Evolutionary conservation across 35 echinoderm and acorn worm genomes (phyloP).

Genomic region (Amphiura filiformis): DNA sequence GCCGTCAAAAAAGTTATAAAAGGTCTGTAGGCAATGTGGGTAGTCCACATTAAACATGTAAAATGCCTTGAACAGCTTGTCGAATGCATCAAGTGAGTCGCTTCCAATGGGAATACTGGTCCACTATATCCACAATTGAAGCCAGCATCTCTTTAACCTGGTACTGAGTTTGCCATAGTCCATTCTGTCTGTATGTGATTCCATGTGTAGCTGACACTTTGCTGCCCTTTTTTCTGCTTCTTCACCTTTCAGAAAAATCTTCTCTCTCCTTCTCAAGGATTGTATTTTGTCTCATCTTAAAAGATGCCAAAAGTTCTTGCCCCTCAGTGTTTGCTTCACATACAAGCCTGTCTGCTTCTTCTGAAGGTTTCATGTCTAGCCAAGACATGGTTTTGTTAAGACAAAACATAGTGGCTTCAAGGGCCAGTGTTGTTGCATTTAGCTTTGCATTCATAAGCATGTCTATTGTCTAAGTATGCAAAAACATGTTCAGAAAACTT

Average conservation of each 20-base stretch:
- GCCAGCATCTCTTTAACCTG: not conserved
- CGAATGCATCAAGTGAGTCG: too few species aligned
- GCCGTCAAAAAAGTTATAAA: too few species aligned
- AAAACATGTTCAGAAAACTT: slow-evolving; percentile 9
- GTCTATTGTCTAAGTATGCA: slow-evolving; percentile 1
- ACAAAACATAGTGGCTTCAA: slow-evolving; percentile 17
- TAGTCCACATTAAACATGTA: too few species aligned
- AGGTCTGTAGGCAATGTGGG: too few species aligned
- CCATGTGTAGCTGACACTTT: not conserved
- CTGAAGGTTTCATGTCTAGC: not conserved
- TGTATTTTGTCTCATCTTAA: not conserved
- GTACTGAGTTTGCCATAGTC: slow-evolving; percentile 7
- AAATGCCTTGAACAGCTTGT: too few species aligned
- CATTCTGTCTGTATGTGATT: not conserved
- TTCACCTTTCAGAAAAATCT: not conserved
- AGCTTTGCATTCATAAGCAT: not conserved
- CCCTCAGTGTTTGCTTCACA: not conserved
- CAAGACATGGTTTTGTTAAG: slow-evolving; percentile 1
- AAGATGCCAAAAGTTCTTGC: not conserved
- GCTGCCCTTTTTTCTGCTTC: not conserved
- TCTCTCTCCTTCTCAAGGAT: slow-evolving; percentile 16
- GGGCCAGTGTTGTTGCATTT: not conserved
- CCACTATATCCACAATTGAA: too few species aligned
- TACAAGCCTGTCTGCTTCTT: not conserved
- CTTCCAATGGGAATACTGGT: too few species aligned